A percentile compares a stretch with the other conserved stretches of the same genome.
phyloP scores from a whole-genome alignment of 2,888 invertebrate species.

The Strigamia transsilvanica region DNA sequence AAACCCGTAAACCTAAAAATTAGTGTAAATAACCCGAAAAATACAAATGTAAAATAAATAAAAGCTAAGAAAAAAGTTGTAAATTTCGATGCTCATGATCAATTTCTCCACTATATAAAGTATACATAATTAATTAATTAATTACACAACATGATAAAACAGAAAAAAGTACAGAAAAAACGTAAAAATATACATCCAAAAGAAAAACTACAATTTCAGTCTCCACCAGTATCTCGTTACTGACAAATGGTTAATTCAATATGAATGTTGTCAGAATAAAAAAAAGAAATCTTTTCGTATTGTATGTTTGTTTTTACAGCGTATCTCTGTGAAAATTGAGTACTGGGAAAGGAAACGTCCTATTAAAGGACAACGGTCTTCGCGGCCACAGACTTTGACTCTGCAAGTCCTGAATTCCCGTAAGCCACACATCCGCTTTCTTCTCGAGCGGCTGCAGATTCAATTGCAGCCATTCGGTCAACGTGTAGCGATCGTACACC shows the following conservation, averaged over 20 bases:
- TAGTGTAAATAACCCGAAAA: neutral
- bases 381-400: conserved; percentile 70
- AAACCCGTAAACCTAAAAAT: conserved; percentile 10
- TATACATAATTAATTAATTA: too few relatives aligned
- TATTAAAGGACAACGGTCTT: conserved; percentile 65
- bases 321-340: neutral
- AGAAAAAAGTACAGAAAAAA: neutral
- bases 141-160: too few relatives aligned
- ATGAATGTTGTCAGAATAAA: conserved; percentile 11
- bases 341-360: neutral
- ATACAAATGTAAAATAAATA: neutral
- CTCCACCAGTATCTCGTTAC: neutral
- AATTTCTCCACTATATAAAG: too few relatives aligned
- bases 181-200: neutral
- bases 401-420: conserved; percentile 68
- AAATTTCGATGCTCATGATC: too few relatives aligned
- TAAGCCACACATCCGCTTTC: conserved; percentile 69
- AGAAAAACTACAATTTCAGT: too few relatives aligned
- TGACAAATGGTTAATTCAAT: neutral
- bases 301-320: neutral
- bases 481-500: conserved; percentile 70
- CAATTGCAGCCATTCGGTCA: conserved; percentile 75
- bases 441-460: conserved; percentile 69
- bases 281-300: too few relatives aligned
- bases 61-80: too few relatives aligned